phyloP scores from a whole-genome alignment of 1,140 invertebrate genomes.

The Drosophila ambigua region DNA sequence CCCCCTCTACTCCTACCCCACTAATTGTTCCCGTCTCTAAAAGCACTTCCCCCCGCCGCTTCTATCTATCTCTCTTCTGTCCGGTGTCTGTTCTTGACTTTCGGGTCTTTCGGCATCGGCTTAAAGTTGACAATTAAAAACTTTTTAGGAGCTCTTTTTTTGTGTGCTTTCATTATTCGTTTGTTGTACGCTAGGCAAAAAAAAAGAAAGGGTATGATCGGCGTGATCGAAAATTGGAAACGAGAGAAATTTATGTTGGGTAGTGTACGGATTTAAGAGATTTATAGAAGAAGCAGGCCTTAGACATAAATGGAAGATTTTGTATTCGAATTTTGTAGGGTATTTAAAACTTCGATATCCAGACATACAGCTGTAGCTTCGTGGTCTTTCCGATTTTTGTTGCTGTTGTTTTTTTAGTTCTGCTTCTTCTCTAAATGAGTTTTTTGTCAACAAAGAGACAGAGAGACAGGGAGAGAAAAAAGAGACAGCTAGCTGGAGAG shows the following conservation, averaged over 20 bases:
- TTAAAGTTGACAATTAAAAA: conserved; percentile 81
- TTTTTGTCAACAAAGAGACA: conserved; percentile 46
- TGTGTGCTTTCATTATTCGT: conserved; percentile 32
- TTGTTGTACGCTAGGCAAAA: conserved; percentile 28
- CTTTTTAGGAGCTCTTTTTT: conserved; percentile 45
- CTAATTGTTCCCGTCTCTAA: not conserved
- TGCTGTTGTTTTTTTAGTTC: conserved; percentile 36
- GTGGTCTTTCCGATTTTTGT: conserved; percentile 10
- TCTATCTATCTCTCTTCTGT: not conserved
- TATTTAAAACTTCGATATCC: not conserved
- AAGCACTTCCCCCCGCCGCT: not conserved
- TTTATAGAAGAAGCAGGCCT: too few species aligned
- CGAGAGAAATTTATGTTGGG: too few species aligned
- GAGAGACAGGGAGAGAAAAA: not conserved
- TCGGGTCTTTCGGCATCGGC: conserved; percentile 29
- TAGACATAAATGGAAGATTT: too few species aligned
- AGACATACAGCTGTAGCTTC: too few species aligned
- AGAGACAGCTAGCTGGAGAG: conserved; percentile 19
- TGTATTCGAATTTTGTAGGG: not conserved
- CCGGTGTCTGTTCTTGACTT: conserved; percentile 24
- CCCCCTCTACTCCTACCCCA: too few species aligned
- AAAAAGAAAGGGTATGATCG: not conserved
- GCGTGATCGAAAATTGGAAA: too few species aligned
- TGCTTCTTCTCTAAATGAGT: conserved; percentile 58
- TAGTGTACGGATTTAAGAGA: too few species aligned